Evolutionary conservation across 1,140 invertebrate genomes (phyloP), one percentile per base, ranked within the genome.

Genomic region (Polypedilum pembai): DNA sequence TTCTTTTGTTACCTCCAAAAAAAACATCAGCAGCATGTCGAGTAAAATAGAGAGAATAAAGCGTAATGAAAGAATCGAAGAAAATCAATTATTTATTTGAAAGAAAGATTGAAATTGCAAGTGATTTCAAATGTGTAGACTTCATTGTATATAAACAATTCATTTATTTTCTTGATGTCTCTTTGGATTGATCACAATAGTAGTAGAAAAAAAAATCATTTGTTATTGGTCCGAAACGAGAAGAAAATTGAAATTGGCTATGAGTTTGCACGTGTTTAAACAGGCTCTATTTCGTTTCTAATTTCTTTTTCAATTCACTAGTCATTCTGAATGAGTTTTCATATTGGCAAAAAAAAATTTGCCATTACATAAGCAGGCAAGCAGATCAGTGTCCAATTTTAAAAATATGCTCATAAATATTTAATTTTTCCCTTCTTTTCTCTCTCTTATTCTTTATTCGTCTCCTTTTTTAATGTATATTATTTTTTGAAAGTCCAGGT

Each of bases 111-210:
- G 45, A 56, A 56, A 56, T 56, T 56, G 45, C 45, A 56, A 56
- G 45, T 56, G 45, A 56, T 56, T 33, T 56, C 12, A 56, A 56
- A n/a, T 56, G n/a, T 56, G 45, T 56, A 33, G 45, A 56, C 45
- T 56, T 33, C 24, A 56, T 56, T 56, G 45, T 56, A 15, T 56
- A 56, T 56, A 56, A 56, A 56, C 45, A 56, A 56, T 56, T 56
- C 45, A 56, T 56, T 33, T 33, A 33, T 56, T 56, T 56, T n/a
- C 15, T 56, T 12, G 15, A 56, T 56, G n/a, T n/a, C n/a, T 56
- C 15, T 12, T 56, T 56, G 15, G 45, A 56, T n/a, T 56, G 12
- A 56, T n/a, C n/a, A 56, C 12, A 56, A 15, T 45, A n/a, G 45
- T 15, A 10, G 12, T n/a, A n/a, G n/a, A n/a, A n/a, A n/a, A 56